A percentile compares a stretch with the other conserved stretches of the same genome.
phyloP scores from a whole-genome alignment of 2,113 vertebrate species.

The Varanus komodoensis region DNA sequence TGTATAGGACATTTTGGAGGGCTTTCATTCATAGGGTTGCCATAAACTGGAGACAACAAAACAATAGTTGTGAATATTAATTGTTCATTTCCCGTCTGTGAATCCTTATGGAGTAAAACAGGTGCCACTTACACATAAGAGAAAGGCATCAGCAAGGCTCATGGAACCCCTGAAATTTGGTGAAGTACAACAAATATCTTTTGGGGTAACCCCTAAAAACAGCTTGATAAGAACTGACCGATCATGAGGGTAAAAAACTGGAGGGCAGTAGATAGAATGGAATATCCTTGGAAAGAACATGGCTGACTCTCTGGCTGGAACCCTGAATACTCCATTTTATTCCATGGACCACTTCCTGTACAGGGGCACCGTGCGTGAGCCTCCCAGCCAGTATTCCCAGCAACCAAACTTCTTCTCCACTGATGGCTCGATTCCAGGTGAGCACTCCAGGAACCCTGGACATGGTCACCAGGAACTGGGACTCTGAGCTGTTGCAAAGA shows the following conservation, averaged over 20 bases:
- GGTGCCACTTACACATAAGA: background rate
- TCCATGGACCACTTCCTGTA: background rate
- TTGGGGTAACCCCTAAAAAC: too few relatives aligned
- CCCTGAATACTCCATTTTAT: background rate
- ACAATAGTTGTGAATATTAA: background rate
- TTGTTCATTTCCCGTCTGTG: background rate
- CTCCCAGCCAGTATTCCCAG: too few relatives aligned
- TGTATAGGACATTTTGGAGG: too few relatives aligned
- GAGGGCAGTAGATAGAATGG: background rate
- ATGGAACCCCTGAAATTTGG: background rate
- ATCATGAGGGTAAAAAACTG: background rate
- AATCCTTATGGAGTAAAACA: background rate
- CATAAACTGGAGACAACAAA: background rate
- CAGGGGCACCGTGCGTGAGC: too few relatives aligned
- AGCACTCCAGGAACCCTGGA: too few relatives aligned
- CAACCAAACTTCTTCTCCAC: too few relatives aligned
- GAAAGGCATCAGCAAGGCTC: too few relatives aligned
- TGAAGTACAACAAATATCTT: background rate
- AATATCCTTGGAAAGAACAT: background rate
- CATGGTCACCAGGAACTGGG: too few relatives aligned
- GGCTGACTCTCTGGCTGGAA: background rate
- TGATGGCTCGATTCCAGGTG: too few relatives aligned
- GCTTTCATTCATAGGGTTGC: too few relatives aligned
- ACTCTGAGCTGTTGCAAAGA: too few relatives aligned
- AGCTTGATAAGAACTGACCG: background rate